Base-by-base conservation (phyloP, 2,888 invertebrate genomes). In the Sarcophaga variegata region DNA sequence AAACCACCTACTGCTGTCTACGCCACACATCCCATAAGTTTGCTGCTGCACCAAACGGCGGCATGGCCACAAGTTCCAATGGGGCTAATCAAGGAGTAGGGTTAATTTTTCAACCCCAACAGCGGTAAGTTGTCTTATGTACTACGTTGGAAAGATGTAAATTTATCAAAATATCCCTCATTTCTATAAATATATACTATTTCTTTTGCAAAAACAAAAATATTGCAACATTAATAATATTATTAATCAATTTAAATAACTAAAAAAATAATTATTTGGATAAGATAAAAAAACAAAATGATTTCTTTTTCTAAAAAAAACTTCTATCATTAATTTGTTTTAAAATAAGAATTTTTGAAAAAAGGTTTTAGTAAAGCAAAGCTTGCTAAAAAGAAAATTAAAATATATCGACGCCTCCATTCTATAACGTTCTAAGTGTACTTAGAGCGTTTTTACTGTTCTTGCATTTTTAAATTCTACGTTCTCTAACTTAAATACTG, bases 1-100 rank as follows among this genome's bases (percentile, higher is more conserved):
- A 92, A 90, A 84, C 92, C 92, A 75, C 89, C 90, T 69, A 88
- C 89, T 70, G 90, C 92, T 22, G 92, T 91, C 63, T 92, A 91
- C 83, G 70, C 92, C 11, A 84, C 92, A 20, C 89, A 92, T 74
- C 92, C 92, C 71, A 92, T 82, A 92, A 92, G 54, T 89, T 87
- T 88, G 85, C 91, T 83, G 66, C 88, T 27, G 86, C 92, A 88
- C 83, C 92, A 84, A 88, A 85, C 69, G 88, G 86, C 79, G 89
- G 86, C 81, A 89, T 81, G 10, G 87, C 88, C 22, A 72, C 85
- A 81, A 87, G 87, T 69, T 88, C 83, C 22, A 89, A 87, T 81
- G 88, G 83, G 47, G 70, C 71, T 78, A 85, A 70, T 66, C 76
- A 88, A 64, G 78, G 88, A 49, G 76, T 85, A 70, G 85, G 88